Evolutionary conservation across 2,113 vertebrate genomes (phyloP), one percentile per base, ranked within the genome.

Genomic region (Otus sunia): DNA sequence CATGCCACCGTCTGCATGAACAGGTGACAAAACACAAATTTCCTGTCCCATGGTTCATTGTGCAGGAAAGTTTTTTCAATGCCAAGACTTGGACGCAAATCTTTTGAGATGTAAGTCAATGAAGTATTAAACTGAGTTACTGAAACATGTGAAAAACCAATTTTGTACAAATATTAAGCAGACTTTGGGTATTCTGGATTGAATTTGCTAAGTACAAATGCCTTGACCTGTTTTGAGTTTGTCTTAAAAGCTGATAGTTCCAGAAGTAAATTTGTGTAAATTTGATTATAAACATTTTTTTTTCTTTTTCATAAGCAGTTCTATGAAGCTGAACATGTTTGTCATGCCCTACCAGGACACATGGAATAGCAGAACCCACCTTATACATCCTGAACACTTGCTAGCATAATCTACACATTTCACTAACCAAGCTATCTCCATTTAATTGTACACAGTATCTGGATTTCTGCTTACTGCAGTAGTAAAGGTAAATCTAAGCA

Each of bases 381-480:
- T 75, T 36, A 47, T 8, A 29, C 15, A 82, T 39, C 32, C n/a
- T 78, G 36, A 84, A 63, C 18, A 14, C 8, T 84, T 84, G 41
- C 32, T 50, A 62, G 72, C 19, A 62, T 9, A 59, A 66, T 11
- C 47, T 66, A 52, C 69, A 55, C 11, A 5, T 78, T 78, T 82
- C 34, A 43, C 41, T 89, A 59, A 55, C 50, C 18, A 71, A 76
- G 29, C n/a, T 55, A 6, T 45, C 47, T 71, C 47, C 26, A 29
- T 73, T 81, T 86, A 89, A 89, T 84, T 43, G 73, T 26, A 67
- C 7, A 25, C 60, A 43, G 9, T 83, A 80, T 50, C 76, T 63
- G 60, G 32, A 75, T 89, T 95, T 92, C 60, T 89, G 86, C 89
- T 95, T 95, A 89, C 76, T 59, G 18, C 26, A 47, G 60, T 52